These are phyloP conservation scores for Campopleginae sp. DNA, from an alignment of 2,888 invertebrate species.

Conservation along the genomic window DNA sequence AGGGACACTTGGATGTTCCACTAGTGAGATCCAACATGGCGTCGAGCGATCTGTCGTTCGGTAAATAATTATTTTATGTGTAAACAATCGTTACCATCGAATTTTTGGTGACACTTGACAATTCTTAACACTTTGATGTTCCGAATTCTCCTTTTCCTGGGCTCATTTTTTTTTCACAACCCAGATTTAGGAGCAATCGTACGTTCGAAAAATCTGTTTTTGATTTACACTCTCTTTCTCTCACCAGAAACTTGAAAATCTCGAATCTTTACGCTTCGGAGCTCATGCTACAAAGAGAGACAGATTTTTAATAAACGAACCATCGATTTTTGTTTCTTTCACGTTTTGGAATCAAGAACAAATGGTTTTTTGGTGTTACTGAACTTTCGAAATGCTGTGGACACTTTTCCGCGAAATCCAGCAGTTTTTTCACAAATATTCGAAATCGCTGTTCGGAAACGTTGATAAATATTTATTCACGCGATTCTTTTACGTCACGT, in stretches of 20 bases:
- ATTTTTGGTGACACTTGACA: conserved; percentile 10
- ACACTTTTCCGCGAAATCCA: background rate
- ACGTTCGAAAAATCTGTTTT: conserved; percentile 1
- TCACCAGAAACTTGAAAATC: conserved; percentile 4
- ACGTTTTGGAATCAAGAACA: background rate
- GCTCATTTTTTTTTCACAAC: background rate
- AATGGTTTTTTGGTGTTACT: background rate
- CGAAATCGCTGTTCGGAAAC: background rate
- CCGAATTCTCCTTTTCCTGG: background rate
- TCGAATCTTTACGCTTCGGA: background rate
- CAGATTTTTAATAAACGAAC: background rate
- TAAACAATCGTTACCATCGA: conserved; percentile 20
- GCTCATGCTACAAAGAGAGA: background rate
- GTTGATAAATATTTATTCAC: background rate
- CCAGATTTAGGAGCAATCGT: background rate
- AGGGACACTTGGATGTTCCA: conserved; percentile 77
- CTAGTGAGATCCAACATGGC: conserved; percentile 82
- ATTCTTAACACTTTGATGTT: background rate
- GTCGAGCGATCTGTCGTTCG: conserved; percentile 84
- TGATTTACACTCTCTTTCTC: conserved; percentile 8
- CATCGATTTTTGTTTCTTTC: background rate
- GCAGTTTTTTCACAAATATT: background rate
- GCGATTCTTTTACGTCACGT: background rate
- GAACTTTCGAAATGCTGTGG: background rate
- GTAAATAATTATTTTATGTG: conserved; percentile 77